phyloP scores from a whole-genome alignment of 2,888 invertebrate species.

The Gisinianus flammeolus region DNA sequence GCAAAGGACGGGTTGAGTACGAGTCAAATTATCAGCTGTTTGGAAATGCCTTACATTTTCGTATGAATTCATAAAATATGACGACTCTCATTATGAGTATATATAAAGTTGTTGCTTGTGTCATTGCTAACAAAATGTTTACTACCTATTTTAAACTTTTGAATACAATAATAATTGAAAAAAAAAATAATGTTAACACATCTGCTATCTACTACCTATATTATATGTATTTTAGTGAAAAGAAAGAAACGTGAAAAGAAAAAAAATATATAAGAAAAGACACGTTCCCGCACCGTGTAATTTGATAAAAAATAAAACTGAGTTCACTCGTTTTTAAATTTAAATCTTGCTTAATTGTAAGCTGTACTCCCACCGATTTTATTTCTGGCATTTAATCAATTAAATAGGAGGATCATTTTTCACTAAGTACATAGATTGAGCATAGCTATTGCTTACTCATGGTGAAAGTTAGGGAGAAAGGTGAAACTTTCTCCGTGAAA shows the following conservation, averaged over 20 bases:
- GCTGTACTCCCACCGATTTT: not conserved
- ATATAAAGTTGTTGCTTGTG: not conserved
- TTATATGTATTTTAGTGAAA: conserved; percentile 17
- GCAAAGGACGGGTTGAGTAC: not conserved
- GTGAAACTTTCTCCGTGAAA: no score
- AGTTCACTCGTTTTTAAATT: not conserved
- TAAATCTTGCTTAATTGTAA: not conserved
- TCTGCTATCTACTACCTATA: not conserved
- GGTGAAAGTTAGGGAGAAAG: no score
- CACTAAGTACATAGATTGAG: no score
- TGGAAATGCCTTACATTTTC: conserved; percentile 6
- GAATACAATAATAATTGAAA: not conserved
- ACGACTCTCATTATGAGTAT: not conserved
- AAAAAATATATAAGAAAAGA: conserved; percentile 1
- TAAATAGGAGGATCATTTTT: no score
- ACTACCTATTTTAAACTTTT: not conserved
- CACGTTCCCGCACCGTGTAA: not conserved
- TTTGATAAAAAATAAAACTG: not conserved
- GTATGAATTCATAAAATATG: conserved; percentile 10
- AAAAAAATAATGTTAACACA: conserved; percentile 2
- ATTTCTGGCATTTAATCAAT: no score
- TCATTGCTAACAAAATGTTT: not conserved
- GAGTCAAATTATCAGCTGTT: not conserved
- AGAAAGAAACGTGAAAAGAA: conserved; percentile 4
- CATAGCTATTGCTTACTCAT: no score